phyloP scores from a whole-genome alignment of 23 tunicate species.

The Halocynthia aurantium region DNA sequence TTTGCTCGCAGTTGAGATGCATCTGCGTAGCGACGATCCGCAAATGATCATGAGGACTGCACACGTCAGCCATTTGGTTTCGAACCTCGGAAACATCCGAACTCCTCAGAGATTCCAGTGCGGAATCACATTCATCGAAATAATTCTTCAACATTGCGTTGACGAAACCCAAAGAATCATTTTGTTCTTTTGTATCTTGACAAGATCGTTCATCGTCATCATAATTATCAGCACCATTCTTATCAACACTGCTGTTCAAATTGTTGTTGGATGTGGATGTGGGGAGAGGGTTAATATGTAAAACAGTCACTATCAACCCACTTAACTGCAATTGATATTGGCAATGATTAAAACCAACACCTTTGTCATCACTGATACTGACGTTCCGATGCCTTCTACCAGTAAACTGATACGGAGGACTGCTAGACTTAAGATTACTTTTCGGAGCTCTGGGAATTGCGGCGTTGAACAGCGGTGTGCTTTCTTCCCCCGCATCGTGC shows the following conservation, averaged over 20 bases:
- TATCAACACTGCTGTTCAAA: conserved; percentile 4
- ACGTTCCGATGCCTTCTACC: no score
- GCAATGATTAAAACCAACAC: neutral
- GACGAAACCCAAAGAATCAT: no score
- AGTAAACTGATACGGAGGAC: no score
- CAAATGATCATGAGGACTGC: conserved; percentile 34
- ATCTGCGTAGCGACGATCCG: conserved; percentile 33
- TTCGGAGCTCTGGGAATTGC: no score
- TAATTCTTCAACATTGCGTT: neutral
- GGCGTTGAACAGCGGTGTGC: no score
- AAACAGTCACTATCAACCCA: conserved; percentile 31
- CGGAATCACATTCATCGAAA: neutral
- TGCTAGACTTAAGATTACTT: no score
- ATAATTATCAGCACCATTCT: neutral
- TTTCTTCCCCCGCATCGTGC: no score
- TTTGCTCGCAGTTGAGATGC: conserved; percentile 28
- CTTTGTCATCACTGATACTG: no score
- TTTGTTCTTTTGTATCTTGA: neutral
- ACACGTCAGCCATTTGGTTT: conserved; percentile 3
- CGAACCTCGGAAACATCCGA: neutral
- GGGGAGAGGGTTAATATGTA: conserved; percentile 42
- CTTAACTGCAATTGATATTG: conserved; percentile 38
- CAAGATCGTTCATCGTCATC: neutral
- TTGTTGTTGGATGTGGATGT: neutral
- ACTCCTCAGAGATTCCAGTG: neutral